Base-by-base conservation (phyloP, 2,888 invertebrate genomes). In the Diarsia rubi region DNA sequence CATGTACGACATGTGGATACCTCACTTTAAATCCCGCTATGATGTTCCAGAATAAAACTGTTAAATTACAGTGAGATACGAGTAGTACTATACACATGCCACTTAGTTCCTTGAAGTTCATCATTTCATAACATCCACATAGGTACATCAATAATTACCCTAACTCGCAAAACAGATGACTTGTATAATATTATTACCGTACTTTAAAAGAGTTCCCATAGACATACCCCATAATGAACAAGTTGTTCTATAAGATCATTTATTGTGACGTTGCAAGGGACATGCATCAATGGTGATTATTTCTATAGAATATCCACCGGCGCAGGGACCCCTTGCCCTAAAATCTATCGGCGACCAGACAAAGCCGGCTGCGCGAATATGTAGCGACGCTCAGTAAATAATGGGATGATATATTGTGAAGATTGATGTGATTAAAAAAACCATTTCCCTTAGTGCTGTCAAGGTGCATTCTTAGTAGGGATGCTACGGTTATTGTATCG, bases 371-470 rank as follows among this genome's bases (percentile, higher is more conserved):
- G 93, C 93, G 96, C 95, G 95, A 95, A 96, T 96, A 95, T 95
- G 95, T 95, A 94, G 90, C 93, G 89, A 87, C 82, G 91, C 86
- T 71, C 90, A 93, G 91, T 95, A 94, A 95, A 96, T 96, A 95
- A 95, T 95, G 94, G 96, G 95, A 96, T 95, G 96, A 95, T 95
- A 94, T 95, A 96, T 96, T 94, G 95, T 95, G 91, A 93, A 93
- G 92, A 90, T 89, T 91, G 94, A 94, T 92, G 95, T 95, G 95
- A 94, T 95, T 94, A 93, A 95, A 96, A 94, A 96, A 95, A 94
- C 91, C 89, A 94, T 95, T 95, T 95, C 95, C 96, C 93, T 94
- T 95, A 91, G 92, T 90, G 90, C 92, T 93, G 94, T 94, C 96
- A 96, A 96, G 96, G 96, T 96, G 96, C 95, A 95, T 95, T 94